Percentiles rank a stretch among this genome's conserved stretches.
Evolutionary conservation across 2,888 invertebrate species (phyloP).

Genomic region (Nomada fabriciana): DNA sequence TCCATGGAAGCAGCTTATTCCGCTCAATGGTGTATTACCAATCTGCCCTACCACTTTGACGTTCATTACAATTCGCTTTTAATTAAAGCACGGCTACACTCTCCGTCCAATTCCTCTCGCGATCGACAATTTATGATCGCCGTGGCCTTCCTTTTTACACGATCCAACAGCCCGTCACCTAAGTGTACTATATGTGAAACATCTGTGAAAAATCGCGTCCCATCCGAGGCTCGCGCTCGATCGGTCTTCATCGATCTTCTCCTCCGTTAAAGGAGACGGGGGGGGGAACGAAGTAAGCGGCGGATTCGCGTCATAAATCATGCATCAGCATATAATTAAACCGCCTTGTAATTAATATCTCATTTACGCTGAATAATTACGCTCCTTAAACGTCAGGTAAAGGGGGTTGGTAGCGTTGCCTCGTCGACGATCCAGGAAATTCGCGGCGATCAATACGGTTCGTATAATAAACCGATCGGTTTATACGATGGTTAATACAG

Average conservation of each 20-base stretch:
- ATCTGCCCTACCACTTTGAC: constrained; percentile 49
- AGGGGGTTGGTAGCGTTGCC: not conserved
- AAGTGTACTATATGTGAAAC: not conserved
- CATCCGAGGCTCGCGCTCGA: constrained; percentile 7
- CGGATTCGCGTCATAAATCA: constrained; percentile 44
- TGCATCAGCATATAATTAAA: constrained; percentile 56
- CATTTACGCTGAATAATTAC: constrained; percentile 60
- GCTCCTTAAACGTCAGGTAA: constrained; percentile 15
- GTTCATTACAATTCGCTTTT: constrained; percentile 67
- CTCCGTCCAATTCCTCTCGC: not conserved
- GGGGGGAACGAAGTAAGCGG: constrained; percentile 14
- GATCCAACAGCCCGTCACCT: not conserved
- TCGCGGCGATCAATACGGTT: constrained; percentile 32
- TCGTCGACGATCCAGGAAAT: constrained; percentile 4
- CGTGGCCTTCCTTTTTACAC: not conserved
- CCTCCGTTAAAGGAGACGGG: constrained; percentile 6
- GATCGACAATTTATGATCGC: constrained; percentile 18
- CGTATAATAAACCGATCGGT: constrained; percentile 2
- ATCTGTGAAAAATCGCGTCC: constrained; percentile 18
- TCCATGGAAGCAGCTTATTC: constrained; percentile 45
- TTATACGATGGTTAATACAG: not conserved
- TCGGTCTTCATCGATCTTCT: constrained; percentile 41
- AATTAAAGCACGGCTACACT: constrained; percentile 64
- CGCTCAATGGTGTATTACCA: constrained; percentile 54
- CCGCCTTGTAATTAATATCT: constrained; percentile 58